A percentile compares a stretch with the other conserved stretches of the same genome.
Conservation (phyloP, 1,140 invertebrate genomes). For the Drosophila repleta region DNA sequence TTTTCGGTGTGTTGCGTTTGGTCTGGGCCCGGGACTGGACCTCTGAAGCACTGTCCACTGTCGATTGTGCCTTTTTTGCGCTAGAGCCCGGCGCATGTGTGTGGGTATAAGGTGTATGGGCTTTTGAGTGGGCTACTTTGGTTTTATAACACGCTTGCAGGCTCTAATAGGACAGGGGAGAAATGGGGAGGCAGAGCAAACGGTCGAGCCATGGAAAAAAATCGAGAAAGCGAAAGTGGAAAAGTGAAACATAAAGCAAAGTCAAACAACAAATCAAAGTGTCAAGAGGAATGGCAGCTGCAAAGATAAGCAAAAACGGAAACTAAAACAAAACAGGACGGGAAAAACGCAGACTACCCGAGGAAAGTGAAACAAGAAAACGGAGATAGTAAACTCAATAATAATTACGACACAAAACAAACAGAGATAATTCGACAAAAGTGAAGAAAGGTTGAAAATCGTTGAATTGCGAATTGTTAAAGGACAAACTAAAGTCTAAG, state of each 20-base stretch:
- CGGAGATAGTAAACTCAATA: constrained; percentile 4
- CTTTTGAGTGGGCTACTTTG: constrained; percentile 75
- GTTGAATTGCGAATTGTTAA: background rate
- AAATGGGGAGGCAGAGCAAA: constrained; percentile 10
- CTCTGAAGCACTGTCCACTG: constrained; percentile 50
- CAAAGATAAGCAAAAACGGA: constrained; percentile 45
- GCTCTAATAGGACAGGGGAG: constrained; percentile 10
- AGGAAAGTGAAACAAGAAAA: constrained; percentile 19
- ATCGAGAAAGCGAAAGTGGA: constrained; percentile 33
- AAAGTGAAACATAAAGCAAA: constrained; percentile 39
- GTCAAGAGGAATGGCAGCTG: constrained; percentile 23
- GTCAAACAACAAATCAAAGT: constrained; percentile 51
- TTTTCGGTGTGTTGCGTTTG: background rate
- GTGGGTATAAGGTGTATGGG: constrained; percentile 49
- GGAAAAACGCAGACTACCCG: background rate
- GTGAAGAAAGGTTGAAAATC: background rate
- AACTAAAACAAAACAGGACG: constrained; percentile 33
- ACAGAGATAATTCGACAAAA: background rate
- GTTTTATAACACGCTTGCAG: constrained; percentile 48
- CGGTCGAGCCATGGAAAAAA: constrained; percentile 5
- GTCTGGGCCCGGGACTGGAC: no score
- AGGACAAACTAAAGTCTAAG: no score
- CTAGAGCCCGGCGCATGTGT: constrained; percentile 12
- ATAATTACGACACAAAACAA: constrained; percentile 16
- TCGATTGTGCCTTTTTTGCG: constrained; percentile 8